Percentiles rank a stretch among this genome's conserved stretches.
phyloP scores from a whole-genome alignment of 2,113 vertebrate species.

The Chaetodon trifascialis region DNA sequence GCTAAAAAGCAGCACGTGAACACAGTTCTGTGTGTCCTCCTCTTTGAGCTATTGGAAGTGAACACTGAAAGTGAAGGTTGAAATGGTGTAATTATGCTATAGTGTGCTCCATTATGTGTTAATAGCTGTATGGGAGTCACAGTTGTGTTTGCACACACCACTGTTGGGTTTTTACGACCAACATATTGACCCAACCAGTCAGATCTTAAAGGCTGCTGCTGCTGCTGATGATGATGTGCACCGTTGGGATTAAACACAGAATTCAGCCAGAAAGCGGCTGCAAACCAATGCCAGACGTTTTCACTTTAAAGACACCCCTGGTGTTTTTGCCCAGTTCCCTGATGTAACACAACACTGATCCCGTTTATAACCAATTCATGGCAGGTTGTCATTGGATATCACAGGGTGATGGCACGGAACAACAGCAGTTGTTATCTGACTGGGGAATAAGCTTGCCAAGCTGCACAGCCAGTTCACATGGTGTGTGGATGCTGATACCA shows the following conservation, averaged over 20 bases:
- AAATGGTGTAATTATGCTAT: neutral
- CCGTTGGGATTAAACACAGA: neutral
- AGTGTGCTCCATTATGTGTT: neutral
- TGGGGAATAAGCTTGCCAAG: neutral
- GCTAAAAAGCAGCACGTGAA: neutral
- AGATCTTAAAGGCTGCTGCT: neutral
- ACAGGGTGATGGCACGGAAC: neutral
- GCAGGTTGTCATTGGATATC: slow-evolving; percentile 5
- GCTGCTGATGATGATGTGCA: neutral
- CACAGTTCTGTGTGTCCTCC: neutral
- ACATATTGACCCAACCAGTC: neutral
- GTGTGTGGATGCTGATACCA: slow-evolving; percentile 27
- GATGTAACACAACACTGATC: neutral
- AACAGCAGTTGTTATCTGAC: slow-evolving; percentile 28
- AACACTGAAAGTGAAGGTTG: neutral
- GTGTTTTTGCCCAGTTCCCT: neutral
- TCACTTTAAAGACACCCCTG: neutral
- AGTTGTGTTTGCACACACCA: neutral
- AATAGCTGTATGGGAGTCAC: neutral
- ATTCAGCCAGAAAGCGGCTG: neutral
- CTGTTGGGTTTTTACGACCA: neutral
- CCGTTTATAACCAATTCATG: slow-evolving; percentile 7
- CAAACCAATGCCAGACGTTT: neutral
- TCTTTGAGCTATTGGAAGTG: neutral
- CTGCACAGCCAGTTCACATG: neutral